These are phyloP conservation scores for Noturus placidus DNA, from an alignment of 2,113 vertebrate species.

Conservation along the genomic window DNA sequence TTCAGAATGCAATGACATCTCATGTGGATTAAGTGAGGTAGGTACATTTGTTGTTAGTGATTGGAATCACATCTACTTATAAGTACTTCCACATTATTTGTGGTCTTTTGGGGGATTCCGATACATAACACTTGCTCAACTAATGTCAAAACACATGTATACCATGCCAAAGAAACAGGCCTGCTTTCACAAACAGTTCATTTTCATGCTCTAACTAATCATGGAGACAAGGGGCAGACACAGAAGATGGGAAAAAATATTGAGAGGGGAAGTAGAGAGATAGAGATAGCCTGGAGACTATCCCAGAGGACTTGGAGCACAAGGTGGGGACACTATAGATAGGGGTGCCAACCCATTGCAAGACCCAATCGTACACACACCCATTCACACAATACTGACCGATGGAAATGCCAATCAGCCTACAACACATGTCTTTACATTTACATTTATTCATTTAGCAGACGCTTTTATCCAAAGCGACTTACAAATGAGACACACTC, in stretches of 20 bases:
- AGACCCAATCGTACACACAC: too few relatives aligned
- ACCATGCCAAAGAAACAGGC: constrained; percentile 36
- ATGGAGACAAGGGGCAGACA: neutral
- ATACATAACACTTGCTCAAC: neutral
- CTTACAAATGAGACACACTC: too few relatives aligned
- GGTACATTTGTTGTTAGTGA: neutral
- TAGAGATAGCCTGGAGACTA: neutral
- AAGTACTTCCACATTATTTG: neutral
- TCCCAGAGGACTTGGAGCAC: too few relatives aligned
- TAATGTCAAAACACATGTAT: constrained; percentile 30
- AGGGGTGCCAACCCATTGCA: too few relatives aligned
- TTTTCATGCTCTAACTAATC: neutral
- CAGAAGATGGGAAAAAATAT: neutral
- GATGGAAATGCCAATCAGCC: too few relatives aligned
- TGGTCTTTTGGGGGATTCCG: neutral
- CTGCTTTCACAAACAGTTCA: neutral
- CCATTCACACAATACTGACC: too few relatives aligned
- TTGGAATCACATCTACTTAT: neutral
- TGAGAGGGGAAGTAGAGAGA: neutral
- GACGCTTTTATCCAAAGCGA: too few relatives aligned
- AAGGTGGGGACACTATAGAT: too few relatives aligned
- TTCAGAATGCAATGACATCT: neutral
- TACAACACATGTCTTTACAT: too few relatives aligned
- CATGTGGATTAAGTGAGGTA: neutral
- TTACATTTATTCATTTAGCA: too few relatives aligned